A percentile compares a stretch with the other conserved stretches of the same genome.
phyloP scores from a whole-genome alignment of 2,888 invertebrate genomes.

The Lepidochrysops patricia region DNA sequence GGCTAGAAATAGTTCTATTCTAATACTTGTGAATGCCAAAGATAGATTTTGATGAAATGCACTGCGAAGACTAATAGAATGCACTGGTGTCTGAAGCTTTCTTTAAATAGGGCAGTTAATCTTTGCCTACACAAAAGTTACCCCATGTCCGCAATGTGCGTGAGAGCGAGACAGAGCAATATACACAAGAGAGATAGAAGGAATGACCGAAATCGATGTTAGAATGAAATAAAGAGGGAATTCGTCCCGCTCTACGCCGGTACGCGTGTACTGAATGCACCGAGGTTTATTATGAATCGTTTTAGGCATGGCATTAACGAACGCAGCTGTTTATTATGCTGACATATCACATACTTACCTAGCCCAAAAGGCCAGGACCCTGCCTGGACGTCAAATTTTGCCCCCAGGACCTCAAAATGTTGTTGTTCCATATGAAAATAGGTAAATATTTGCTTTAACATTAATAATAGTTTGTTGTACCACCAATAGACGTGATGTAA shows the following conservation, averaged over 20 bases:
- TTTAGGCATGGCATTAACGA: slow-evolving; percentile 14
- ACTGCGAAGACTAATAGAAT: slow-evolving; percentile 27
- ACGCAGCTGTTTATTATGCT: slow-evolving; percentile 3
- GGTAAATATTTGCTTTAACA: not conserved
- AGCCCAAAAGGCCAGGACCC: too few species aligned
- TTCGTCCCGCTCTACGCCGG: slow-evolving; percentile 41
- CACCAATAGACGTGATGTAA: not conserved
- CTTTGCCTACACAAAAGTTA: slow-evolving; percentile 15
- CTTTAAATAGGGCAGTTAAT: slow-evolving; percentile 11
- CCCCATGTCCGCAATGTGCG: slow-evolving; percentile 48
- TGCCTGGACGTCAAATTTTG: not conserved
- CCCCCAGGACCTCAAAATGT: not conserved
- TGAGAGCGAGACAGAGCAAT: slow-evolving; percentile 41
- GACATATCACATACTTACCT: too few species aligned
- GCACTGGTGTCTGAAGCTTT: slow-evolving; percentile 34
- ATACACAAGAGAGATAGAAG: slow-evolving; percentile 37
- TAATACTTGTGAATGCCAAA: not conserved
- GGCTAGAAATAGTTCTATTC: not conserved
- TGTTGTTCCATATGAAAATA: too few species aligned
- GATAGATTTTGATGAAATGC: slow-evolving; percentile 11
- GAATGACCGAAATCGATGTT: slow-evolving; percentile 62
- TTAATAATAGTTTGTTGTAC: not conserved
- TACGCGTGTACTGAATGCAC: slow-evolving; percentile 61
- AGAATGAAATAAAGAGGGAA: slow-evolving; percentile 18
- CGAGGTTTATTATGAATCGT: slow-evolving; percentile 17